phyloP scores from a whole-genome alignment of 2,797 vertebrate genomes.

The Gambelia wislizenii region DNA sequence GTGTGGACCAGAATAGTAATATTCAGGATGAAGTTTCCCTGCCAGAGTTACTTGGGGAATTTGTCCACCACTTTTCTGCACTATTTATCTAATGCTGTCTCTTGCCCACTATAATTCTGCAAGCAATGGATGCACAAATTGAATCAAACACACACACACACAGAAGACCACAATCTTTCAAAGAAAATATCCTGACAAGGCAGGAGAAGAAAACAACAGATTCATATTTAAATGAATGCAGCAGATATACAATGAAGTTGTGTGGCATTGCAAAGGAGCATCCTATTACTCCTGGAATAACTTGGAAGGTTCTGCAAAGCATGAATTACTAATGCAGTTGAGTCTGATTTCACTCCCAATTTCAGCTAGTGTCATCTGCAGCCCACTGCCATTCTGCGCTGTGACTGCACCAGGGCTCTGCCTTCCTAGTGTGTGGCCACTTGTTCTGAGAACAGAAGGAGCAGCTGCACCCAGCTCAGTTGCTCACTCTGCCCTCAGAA shows the following conservation, averaged over 20 bases:
- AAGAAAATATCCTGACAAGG: constrained; percentile 43
- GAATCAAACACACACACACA: not conserved
- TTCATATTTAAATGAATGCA: constrained; percentile 37
- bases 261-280: constrained; percentile 11
- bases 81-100: constrained; percentile 32
- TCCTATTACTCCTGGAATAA: constrained; percentile 36
- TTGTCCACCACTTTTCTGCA: not conserved
- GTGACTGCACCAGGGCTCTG: no score
- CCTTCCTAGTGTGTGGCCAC: no score
- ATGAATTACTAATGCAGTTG: constrained; percentile 62
- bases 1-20: constrained; percentile 2
- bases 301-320: constrained; percentile 41
- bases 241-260: constrained; percentile 45
- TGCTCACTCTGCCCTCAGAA: no score
- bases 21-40: constrained; percentile 21
- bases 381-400: rapidly evolving
- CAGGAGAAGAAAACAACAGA: constrained; percentile 37
- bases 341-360: constrained; percentile 56
- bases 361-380: not conserved
- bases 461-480: no score
- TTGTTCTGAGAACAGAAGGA: no score
- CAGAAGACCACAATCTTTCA: constrained; percentile 22
- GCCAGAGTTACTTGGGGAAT: constrained; percentile 42
- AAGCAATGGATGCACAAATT: constrained; percentile 42
- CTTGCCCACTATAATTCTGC: constrained; percentile 24